Evolutionary conservation across 2,888 invertebrate species (phyloP).

Genomic region (Hypomecis atomaria): DNA sequence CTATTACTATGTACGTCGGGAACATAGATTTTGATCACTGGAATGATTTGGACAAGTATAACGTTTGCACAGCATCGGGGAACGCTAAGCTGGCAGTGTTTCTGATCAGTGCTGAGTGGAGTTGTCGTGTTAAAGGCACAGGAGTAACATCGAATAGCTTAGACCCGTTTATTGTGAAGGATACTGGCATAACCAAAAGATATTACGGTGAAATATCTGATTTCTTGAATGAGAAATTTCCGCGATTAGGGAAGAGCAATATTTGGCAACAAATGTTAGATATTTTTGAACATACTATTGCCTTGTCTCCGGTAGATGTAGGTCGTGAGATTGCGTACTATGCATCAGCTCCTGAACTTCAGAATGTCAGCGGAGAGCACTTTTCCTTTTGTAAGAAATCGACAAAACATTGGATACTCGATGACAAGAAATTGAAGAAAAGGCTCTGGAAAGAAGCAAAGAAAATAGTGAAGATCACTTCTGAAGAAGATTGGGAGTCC

Average conservation of each 20-base stretch:
- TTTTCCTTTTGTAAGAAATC: slow-evolving; percentile 66
- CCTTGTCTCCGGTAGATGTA: slow-evolving; percentile 56
- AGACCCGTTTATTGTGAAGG: slow-evolving; percentile 77
- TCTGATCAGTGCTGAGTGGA: slow-evolving; percentile 86
- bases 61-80: slow-evolving; percentile 55
- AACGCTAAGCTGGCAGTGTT: slow-evolving; percentile 86
- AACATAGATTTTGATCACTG: slow-evolving; percentile 69
- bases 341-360: slow-evolving; percentile 61
- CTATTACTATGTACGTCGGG: slow-evolving; percentile 81
- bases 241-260: neutral
- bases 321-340: slow-evolving; percentile 65
- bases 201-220: slow-evolving; percentile 46
- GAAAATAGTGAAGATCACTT: slow-evolving; percentile 58
- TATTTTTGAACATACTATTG: neutral
- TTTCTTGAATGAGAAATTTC: slow-evolving; percentile 51
- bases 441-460: slow-evolving; percentile 69
- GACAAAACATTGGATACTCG: slow-evolving; percentile 18
- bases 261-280: slow-evolving; percentile 4
- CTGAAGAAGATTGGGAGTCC: slow-evolving; percentile 48
- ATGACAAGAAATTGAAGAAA: slow-evolving; percentile 53
- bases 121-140: slow-evolving; percentile 78
- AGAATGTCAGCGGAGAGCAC: slow-evolving; percentile 60
- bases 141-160: slow-evolving; percentile 87
- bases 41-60: slow-evolving; percentile 66
- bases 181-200: slow-evolving; percentile 62